Evolutionary conservation across 2,113 vertebrate genomes (phyloP), one percentile per base, ranked within the genome.

Genomic region (Cairina moschata): DNA sequence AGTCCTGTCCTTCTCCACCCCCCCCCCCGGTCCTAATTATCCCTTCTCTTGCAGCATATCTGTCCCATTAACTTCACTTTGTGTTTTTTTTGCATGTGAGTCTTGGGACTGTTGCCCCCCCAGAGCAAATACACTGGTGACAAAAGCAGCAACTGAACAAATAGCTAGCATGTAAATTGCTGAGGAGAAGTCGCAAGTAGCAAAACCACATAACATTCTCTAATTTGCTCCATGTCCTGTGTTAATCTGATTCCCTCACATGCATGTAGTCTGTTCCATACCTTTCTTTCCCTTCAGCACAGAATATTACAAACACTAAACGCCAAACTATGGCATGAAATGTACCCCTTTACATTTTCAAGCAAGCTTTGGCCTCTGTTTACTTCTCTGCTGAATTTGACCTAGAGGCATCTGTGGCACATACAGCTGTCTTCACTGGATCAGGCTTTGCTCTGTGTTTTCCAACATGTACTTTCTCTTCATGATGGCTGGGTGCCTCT

Each of bases 21-120:
- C 36, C 69, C 25, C 1, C 44, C 42, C 29, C 60, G 86, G 62
- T 68, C 79, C 68, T 92, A 92, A 86, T 93, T 94, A 94, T 81
- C 73, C 79, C 48, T 60, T 89, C 38, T 93, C 80, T 88, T 86
- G 56, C 60, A 77, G 65, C 69, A 66, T 74, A 48, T 73, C 80
- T 84, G 48, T 76, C 62, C 80, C 58, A 66, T 91, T 94, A 92
- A 82, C 65, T 94, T 88, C 54, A 84, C 40, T 10, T 36, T 72
- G 9, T 5, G 12, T 44, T 89, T 68, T 68, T 68, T 68, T 26
- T 59, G 55, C 36, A 36, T 60, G 76, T 32, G 65, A 55, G 29
- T 63, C 69, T 65, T 84, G 56, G 65, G 80, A 83, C 38, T 59
- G 18, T 68, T 62, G 59, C n/a, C 86, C 42, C 42, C 63, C n/a